These are phyloP conservation scores for Xenotilapia flavipinnis DNA, from an alignment of 2,113 vertebrate genomes.

Conservation along the genomic window DNA sequence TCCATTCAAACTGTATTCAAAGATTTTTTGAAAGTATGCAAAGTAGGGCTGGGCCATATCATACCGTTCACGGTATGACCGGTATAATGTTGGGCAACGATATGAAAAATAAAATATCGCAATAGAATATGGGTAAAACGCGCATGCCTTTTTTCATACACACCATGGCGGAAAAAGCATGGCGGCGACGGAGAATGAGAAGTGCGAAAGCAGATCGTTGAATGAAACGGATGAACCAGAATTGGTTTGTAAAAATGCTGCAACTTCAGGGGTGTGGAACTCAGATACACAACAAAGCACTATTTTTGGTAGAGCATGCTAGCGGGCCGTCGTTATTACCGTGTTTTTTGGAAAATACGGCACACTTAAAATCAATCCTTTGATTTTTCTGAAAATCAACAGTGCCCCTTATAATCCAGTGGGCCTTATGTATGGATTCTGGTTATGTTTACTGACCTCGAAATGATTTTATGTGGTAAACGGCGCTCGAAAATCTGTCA, in stretches of 20 bases:
- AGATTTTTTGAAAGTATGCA: background rate
- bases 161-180: fast-evolving
- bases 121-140: background rate
- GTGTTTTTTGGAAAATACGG: too few species aligned
- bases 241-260: background rate
- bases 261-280: fast-evolving
- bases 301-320: too few species aligned
- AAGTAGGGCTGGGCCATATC: background rate
- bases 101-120: background rate
- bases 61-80: background rate
- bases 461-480: background rate
- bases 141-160: background rate
- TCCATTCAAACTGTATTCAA: background rate
- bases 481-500: fast-evolving
- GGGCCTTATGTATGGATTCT: background rate
- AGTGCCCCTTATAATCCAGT: fast-evolving
- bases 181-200: background rate
- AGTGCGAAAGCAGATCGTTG: fast-evolving
- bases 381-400: too few species aligned
- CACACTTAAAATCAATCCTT: too few species aligned
- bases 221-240: background rate
- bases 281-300: too few species aligned
- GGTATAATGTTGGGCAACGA: background rate
- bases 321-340: too few species aligned
- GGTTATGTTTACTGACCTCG: background rate